Base-by-base conservation (phyloP, 1,140 invertebrate species). In the Phortica variegata region DNA sequence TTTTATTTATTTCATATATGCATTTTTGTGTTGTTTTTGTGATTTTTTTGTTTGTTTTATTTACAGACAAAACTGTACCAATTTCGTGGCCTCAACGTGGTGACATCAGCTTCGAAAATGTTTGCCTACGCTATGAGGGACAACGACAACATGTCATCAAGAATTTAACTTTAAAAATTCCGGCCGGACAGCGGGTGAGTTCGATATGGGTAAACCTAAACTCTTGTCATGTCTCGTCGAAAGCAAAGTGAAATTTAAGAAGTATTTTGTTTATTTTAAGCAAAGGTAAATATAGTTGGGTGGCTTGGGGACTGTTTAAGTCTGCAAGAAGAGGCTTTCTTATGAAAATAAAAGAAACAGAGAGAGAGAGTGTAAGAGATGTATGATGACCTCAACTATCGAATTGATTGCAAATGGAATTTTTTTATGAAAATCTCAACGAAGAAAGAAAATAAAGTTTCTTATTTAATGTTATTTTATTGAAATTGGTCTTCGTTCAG, bases 81-180 rank as follows among this genome's bases (percentile, higher is more conserved):
- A 65, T 79, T 31, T 76, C 78, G 17, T 91, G 88, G 88, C 87
- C 88, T 29, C 72, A 79, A 44, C 81, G 80, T 43, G 88, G 89
- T 4, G 82, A 85, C 60, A 85, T 91, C 26, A 76, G 80, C 50
- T 90, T 90, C 60, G 79, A 87, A 52, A 81, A 84, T 52, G 85
- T 88, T 3, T 83, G 81, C 21, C 71, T 90, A 42, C 79, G 81
- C 20, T 87, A 90, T 72, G 82, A 85, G 55, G 74, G 79, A 2
- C 80, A 80, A 34, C 69, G 76, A 41, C 79, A 82, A 19, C 78
- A 84, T 9, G 83, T 89, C 21, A 80, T 90, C 17, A 79, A 78
- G 18, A 81, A 85, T 54, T 75, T 91, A 2, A 82, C 80, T 49
- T 68, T 89, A 8, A 75, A 75, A 21, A 83, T 89, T 58, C 76